Percentiles rank a stretch among this genome's conserved stretches.
phyloP scores from a whole-genome alignment of 2,888 invertebrate species.

The Acrobasis consociella region DNA sequence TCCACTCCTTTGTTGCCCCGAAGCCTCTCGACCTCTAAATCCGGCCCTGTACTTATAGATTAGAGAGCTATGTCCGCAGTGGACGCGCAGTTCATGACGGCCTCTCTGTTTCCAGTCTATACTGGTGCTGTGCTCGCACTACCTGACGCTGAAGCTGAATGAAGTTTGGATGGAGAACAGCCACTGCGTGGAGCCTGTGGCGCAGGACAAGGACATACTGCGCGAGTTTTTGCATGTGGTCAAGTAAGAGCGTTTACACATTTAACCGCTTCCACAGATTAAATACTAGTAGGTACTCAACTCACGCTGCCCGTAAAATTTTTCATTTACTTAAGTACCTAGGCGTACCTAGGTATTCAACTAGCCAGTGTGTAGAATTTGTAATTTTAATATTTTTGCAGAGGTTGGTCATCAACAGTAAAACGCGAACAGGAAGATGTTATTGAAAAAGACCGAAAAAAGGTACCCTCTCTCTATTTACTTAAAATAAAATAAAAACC shows the following conservation, averaged over 20 bases:
- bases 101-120: conserved; percentile 44
- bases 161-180: conserved; percentile 63
- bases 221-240: conserved; percentile 60
- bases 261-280: no score
- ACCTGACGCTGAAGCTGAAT: conserved; percentile 59
- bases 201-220: conserved; percentile 47
- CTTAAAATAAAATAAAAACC: no score
- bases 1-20: no score
- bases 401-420: conserved; percentile 67
- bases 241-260: conserved; percentile 36
- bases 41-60: no score
- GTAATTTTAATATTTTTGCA: conserved; percentile 37
- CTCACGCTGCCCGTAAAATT: no score
- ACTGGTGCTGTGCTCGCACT: conserved; percentile 62
- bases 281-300: no score
- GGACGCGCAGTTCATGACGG: no score
- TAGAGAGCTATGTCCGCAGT: no score
- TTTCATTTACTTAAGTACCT: no score
- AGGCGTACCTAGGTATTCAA: no score
- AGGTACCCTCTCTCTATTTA: conserved; percentile 46
- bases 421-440: conserved; percentile 59
- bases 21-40: no score
- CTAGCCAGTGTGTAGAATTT: no score
- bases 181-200: conserved; percentile 36
- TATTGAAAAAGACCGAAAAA: conserved; percentile 44